Percentiles rank a stretch among this genome's conserved stretches.
Conservation (phyloP, 2,797 vertebrate genomes). For the Girardinus metallicus region DNA sequence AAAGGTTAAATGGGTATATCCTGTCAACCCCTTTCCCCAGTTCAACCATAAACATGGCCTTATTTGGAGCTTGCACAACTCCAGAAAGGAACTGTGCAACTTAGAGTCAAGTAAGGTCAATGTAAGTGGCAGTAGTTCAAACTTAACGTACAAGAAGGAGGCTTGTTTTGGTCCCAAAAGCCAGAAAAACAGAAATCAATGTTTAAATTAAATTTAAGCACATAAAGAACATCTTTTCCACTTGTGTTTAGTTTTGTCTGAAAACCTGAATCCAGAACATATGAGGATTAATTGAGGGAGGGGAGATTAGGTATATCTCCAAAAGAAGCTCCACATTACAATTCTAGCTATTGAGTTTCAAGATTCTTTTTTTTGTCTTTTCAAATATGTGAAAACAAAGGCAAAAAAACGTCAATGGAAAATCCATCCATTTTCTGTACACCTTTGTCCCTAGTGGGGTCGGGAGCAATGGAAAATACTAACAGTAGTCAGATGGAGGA, state of each 20-base stretch:
- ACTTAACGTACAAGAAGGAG: neutral
- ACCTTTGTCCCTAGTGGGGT: too few relatives aligned
- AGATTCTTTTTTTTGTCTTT: conserved; percentile 28
- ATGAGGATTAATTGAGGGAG: conserved; percentile 77
- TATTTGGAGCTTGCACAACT: conserved; percentile 20
- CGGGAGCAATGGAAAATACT: neutral
- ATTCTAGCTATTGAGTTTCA: conserved; percentile 68
- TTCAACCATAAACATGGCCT: conserved; percentile 56
- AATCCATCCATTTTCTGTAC: neutral
- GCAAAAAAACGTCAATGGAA: neutral
- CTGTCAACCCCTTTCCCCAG: conserved; percentile 57
- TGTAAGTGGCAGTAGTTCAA: conserved; percentile 20
- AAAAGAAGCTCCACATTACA: conserved; percentile 69
- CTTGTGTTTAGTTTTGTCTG: conserved; percentile 49
- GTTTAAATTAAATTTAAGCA: conserved; percentile 30
- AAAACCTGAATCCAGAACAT: conserved; percentile 73
- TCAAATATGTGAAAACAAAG: conserved; percentile 44
- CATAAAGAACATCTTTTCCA: conserved; percentile 40
- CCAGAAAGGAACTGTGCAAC: conserved; percentile 4
- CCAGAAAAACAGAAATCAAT: conserved; percentile 1
- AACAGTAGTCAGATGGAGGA: conserved; percentile 6
- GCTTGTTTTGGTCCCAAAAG: neutral
- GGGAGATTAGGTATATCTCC: conserved; percentile 75
- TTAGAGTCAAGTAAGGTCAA: conserved; percentile 10
- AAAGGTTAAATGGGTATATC: conserved; percentile 68